Evolutionary conservation across 2,888 invertebrate species (phyloP).

Genomic region (Spicauda simplicius): DNA sequence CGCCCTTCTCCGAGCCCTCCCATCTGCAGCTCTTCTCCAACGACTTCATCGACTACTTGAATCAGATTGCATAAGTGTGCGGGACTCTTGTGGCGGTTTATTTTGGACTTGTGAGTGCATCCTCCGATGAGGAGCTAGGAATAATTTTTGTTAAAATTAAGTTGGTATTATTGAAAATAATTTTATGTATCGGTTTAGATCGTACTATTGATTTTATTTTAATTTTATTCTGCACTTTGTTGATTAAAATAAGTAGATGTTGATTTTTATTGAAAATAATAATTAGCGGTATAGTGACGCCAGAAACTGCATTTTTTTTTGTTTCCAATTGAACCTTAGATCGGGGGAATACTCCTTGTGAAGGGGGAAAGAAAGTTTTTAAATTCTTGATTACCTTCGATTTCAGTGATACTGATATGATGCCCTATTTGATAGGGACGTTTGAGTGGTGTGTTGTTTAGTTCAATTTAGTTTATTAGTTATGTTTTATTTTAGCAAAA

Average conservation of each 20-base stretch:
- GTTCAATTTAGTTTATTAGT: conserved; percentile 85
- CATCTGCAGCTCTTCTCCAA: conserved; percentile 86
- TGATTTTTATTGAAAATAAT: conserved; percentile 75
- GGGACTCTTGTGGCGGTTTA: conserved; percentile 48
- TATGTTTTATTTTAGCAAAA: conserved; percentile 85
- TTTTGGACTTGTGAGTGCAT: conserved; percentile 55
- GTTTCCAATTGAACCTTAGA: conserved; percentile 61
- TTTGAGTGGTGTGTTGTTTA: conserved; percentile 81
- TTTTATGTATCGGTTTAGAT: conserved; percentile 82
- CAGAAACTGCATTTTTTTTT: conserved; percentile 80
- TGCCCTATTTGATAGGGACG: conserved; percentile 76
- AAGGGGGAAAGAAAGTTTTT: conserved; percentile 66
- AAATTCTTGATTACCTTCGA: conserved; percentile 75
- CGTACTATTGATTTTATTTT: conserved; percentile 83
- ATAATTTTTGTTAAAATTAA: conserved; percentile 83
- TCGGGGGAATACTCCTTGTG: conserved; percentile 63
- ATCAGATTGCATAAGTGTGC: conserved; percentile 82
- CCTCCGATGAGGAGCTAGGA: conserved; percentile 60
- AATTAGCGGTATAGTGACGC: conserved; percentile 70
- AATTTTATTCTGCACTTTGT: conserved; percentile 83
- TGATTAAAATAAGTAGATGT: conserved; percentile 69
- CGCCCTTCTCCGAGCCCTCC: conserved; percentile 58
- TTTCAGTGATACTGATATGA: conserved; percentile 77
- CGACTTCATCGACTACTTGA: conserved; percentile 86
- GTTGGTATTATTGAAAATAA: conserved; percentile 83